Base-by-base conservation (phyloP, 2,113 vertebrate genomes). In the Lepidothrix coronata region DNA sequence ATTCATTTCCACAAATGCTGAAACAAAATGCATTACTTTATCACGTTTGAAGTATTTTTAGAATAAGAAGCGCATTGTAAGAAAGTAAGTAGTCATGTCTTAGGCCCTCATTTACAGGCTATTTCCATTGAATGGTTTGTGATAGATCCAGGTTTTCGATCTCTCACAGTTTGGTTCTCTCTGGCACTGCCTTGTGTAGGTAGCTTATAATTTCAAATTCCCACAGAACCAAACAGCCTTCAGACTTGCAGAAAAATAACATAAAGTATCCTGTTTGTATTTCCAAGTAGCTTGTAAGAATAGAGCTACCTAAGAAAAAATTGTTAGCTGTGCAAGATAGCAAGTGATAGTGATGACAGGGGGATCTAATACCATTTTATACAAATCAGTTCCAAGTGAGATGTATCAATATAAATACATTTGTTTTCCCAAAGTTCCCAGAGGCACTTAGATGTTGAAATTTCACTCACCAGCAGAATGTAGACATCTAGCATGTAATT, bases 401-500 rank as follows among this genome's bases (percentile, higher is more conserved):
- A 46, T 81, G 12, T 46, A 72, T 37, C 39, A 46, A 20, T 76
- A 48, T 67, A 61, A 46, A 57, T 63, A 58, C 8, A 18, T 46
- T 74, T 59, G 20, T 85, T 91, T 79, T 78, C 23, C 12, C 20
- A 4, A 39, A 74, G 30, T 84, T 91, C 31, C 77, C 52, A 52
- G 14, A 83, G 54, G n/a, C 52, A 9, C 63, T 55, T 57, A 44
- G 55, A 65, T 79, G 83, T 51, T 93, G 81, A 65, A 57, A 41
- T 79, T 91, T 88, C 58, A 68, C 59, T 74, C 79, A 61, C 85
- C 49, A 79, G 58, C 78, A 82, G 46, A 95, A 79, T 88, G 65
- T 76, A 93, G 88, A 79, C 46, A 82, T 93, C 46, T 74, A 88
- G 30, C 28, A 31, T 92, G 80, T 93, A 75, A 89, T 95, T 90